These are phyloP conservation scores for Serripes groenlandicus DNA, from an alignment of 2,888 invertebrate genomes.

Conservation along the genomic window DNA sequence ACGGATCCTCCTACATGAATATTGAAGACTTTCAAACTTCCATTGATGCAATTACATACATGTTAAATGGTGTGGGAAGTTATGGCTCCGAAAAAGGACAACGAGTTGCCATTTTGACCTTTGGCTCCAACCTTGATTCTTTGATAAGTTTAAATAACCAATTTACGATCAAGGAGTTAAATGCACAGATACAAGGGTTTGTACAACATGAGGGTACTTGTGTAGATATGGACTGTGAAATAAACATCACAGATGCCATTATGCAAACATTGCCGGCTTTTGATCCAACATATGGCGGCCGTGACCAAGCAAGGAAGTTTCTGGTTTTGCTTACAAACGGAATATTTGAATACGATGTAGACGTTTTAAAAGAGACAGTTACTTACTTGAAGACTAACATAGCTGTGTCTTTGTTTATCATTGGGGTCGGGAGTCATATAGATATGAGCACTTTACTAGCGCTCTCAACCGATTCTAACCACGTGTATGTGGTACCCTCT, in stretches of 20 bases:
- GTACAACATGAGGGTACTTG: background rate
- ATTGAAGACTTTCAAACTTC: constrained; percentile 4
- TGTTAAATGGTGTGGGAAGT: constrained; percentile 4
- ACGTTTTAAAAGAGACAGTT: background rate
- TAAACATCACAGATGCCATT: background rate
- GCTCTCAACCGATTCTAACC: background rate
- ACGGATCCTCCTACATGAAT: constrained; percentile 12
- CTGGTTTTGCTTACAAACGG: constrained; percentile 17
- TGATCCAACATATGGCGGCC: background rate
- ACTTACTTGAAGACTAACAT: background rate
- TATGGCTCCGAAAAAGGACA: background rate
- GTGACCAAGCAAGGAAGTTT: constrained; percentile 20
- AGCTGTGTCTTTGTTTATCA: background rate
- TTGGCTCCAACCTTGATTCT: background rate
- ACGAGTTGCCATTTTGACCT: background rate
- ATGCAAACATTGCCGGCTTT: background rate
- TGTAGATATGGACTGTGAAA: background rate
- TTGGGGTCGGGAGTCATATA: background rate
- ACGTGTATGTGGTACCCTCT: background rate
- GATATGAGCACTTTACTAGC: background rate
- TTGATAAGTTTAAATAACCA: background rate
- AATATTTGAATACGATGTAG: background rate
- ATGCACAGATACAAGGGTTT: background rate
- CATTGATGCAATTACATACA: constrained; percentile 15
- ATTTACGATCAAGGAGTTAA: background rate